phyloP scores from a whole-genome alignment of 2,888 invertebrate species.

The Oscheius sp. region DNA sequence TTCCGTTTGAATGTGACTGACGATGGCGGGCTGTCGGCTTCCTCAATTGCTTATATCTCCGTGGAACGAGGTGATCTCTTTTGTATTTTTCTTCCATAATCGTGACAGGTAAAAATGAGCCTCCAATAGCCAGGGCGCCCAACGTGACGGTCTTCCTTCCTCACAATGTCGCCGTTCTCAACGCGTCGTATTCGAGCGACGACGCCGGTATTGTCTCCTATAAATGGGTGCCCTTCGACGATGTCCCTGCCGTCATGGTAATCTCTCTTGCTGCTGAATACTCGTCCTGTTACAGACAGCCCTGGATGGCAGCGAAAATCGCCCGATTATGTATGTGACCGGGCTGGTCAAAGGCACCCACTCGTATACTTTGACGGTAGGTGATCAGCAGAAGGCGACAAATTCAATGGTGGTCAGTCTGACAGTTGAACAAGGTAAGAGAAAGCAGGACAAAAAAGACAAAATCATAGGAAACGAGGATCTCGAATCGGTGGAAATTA shows the following conservation, averaged over 20 bases:
- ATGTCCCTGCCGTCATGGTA: constrained; percentile 49
- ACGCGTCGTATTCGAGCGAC: constrained; percentile 42
- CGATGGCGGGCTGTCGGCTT: constrained; percentile 45
- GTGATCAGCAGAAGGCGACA: constrained; percentile 39
- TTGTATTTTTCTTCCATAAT: too few relatives aligned
- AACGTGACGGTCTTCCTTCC: constrained; percentile 47
- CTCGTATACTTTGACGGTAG: constrained; percentile 44
- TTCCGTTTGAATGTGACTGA: constrained; percentile 43
- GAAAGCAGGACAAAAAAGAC: neutral
- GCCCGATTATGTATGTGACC: constrained; percentile 38
- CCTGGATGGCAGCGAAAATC: constrained; percentile 35
- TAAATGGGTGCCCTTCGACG: constrained; percentile 45
- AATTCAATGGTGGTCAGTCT: constrained; percentile 38
- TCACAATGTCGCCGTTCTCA: constrained; percentile 39
- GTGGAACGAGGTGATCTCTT: constrained; percentile 31
- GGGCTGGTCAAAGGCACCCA: constrained; percentile 46
- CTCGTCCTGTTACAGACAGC: constrained; percentile 1
- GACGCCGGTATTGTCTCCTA: constrained; percentile 49
- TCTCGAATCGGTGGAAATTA: constrained; percentile 46
- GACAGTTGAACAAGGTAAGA: constrained; percentile 30
- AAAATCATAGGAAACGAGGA: constrained; percentile 40
- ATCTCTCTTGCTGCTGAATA: too few relatives aligned
- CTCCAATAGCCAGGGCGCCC: constrained; percentile 42
- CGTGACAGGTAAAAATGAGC: constrained; percentile 48
- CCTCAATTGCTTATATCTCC: constrained; percentile 30